Evolutionary conservation across 2,797 vertebrate genomes (phyloP).

Genomic region (Liparis tanakae): DNA sequence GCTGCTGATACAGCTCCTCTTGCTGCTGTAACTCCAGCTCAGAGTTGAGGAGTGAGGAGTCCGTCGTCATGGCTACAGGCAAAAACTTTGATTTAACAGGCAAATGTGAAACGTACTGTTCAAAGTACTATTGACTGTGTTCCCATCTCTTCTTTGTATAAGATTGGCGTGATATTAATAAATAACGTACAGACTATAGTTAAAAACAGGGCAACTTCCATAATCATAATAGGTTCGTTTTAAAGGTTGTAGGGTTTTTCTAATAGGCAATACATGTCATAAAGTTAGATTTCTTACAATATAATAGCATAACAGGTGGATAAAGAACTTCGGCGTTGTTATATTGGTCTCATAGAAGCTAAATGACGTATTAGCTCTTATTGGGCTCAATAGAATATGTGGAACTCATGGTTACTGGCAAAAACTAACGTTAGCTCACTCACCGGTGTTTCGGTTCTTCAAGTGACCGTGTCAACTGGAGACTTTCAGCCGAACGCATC

Average conservation of each 20-base stretch:
- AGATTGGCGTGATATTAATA: not conserved
- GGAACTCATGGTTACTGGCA: not conserved
- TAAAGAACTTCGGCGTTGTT: not conserved
- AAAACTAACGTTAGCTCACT: not conserved
- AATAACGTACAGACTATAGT: not conserved
- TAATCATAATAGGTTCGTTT: not conserved
- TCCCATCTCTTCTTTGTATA: not conserved
- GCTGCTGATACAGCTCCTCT: conserved; percentile 77
- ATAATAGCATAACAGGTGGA: not conserved
- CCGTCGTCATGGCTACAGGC: conserved; percentile 59
- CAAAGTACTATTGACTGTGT: not conserved
- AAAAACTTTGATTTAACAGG: not conserved
- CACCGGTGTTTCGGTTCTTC: no score
- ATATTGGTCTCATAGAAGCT: not conserved
- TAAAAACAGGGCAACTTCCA: not conserved
- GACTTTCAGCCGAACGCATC: no score
- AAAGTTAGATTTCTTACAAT: not conserved
- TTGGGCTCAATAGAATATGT: not conserved
- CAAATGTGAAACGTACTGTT: not conserved
- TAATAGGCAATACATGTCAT: not conserved
- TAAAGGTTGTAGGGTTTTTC: not conserved
- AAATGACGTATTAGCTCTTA: not conserved
- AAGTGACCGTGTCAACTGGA: not conserved
- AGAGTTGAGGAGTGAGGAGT: conserved; percentile 75
- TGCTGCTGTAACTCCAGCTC: conserved; percentile 76